These are phyloP conservation scores for Illadopsis cleaveri DNA, from an alignment of 2,113 vertebrate genomes.

Conservation along the genomic window DNA sequence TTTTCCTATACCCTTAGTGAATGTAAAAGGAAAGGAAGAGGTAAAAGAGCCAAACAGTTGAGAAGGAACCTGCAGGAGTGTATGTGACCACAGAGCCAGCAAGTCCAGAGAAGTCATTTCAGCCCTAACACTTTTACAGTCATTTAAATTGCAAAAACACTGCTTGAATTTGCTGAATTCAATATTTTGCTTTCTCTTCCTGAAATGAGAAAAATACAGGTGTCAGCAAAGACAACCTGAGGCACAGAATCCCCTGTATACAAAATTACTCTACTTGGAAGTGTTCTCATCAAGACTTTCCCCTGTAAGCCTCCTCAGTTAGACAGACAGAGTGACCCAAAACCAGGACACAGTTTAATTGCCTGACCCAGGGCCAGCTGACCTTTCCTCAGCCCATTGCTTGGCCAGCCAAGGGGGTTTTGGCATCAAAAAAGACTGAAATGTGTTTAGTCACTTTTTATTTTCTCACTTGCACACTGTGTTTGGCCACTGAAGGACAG, in stretches of 20 bases:
- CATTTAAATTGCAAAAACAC: neutral
- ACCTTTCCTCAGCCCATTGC: neutral
- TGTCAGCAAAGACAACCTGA: neutral
- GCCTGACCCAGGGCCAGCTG: neutral
- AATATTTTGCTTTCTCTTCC: neutral
- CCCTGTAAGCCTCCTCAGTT: neutral
- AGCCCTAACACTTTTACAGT: neutral
- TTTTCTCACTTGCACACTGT: neutral
- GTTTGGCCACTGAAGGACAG: neutral
- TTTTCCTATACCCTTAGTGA: neutral
- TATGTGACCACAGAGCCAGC: accelerated
- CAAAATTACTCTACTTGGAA: neutral
- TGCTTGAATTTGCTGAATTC: neutral
- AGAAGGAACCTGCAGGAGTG: neutral
- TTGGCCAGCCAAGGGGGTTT: neutral
- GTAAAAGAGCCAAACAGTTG: neutral
- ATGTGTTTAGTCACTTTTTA: neutral
- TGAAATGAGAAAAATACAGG: neutral
- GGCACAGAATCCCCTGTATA: neutral
- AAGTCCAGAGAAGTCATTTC: neutral
- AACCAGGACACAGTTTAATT: neutral
- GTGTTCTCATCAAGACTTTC: neutral
- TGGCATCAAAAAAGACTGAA: neutral
- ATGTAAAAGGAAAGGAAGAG: neutral
- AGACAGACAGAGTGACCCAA: neutral